Percentiles rank a stretch among this genome's conserved stretches.
These are phyloP conservation scores for Phaonia tiefii DNA, from an alignment of 2,888 invertebrate species.

Conservation along the genomic window DNA sequence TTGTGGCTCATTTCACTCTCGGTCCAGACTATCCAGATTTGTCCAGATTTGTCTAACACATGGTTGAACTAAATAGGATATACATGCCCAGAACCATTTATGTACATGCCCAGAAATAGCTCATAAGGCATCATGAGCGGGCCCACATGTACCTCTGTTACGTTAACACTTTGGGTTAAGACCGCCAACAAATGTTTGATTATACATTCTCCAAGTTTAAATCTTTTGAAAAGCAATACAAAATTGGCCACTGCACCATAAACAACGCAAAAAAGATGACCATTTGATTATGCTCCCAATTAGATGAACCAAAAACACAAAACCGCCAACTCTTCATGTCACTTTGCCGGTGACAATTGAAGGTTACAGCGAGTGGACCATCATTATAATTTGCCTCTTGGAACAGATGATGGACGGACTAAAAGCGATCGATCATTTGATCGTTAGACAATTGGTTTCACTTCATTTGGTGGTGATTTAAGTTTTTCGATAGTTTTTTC, in stretches of 20 bases:
- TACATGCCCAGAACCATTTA: too few relatives aligned
- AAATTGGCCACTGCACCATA: conserved; percentile 8
- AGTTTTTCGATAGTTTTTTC: conserved; percentile 36
- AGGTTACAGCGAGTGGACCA: conserved; percentile 45
- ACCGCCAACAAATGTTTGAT: too few relatives aligned
- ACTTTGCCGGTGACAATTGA: conserved; percentile 57
- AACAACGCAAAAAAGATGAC: conserved; percentile 5
- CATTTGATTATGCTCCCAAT: not conserved
- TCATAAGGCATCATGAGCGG: too few relatives aligned
- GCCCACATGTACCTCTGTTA: too few relatives aligned
- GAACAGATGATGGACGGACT: not conserved
- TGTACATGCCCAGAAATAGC: too few relatives aligned
- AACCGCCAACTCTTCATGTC: not conserved
- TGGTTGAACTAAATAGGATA: too few relatives aligned
- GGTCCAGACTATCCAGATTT: too few relatives aligned
- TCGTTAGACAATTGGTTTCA: conserved; percentile 52
- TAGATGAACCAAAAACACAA: not conserved
- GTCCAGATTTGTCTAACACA: too few relatives aligned
- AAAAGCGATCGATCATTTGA: conserved; percentile 38
- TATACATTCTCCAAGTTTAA: too few relatives aligned
- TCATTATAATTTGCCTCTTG: conserved; percentile 63
- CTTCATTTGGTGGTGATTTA: not conserved
- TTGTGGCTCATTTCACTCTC: too few relatives aligned
- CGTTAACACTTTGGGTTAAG: too few relatives aligned
- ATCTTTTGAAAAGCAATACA: not conserved